Conservation (phyloP, 2,888 invertebrate genomes). For the Reticulitermes lucifugus region DNA sequence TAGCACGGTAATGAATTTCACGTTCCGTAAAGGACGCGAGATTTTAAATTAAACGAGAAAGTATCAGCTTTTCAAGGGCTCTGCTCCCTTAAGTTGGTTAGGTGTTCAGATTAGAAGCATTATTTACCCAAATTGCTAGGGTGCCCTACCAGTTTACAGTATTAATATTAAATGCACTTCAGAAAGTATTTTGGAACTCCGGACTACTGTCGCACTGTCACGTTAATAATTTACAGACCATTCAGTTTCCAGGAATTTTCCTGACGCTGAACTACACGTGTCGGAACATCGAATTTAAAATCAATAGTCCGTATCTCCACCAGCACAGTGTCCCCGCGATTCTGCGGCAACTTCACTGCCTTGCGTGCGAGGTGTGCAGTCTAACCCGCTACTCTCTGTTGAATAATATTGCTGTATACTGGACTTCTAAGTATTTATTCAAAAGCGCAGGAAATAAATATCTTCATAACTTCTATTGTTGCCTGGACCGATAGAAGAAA, state of each 20-base stretch:
- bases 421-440: too few species aligned
- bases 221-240: background rate
- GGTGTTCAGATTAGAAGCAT: too few species aligned
- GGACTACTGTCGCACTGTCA: background rate
- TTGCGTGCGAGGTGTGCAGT: background rate
- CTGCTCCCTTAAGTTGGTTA: too few species aligned
- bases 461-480: too few species aligned
- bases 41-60: too few species aligned
- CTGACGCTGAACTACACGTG: background rate
- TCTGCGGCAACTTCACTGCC: slow-evolving; percentile 7
- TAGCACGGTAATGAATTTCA: too few species aligned
- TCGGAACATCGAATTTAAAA: background rate
- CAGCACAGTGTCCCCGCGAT: background rate
- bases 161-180: background rate
- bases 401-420: background rate
- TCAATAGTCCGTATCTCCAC: background rate
- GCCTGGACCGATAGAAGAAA: too few species aligned
- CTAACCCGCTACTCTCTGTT: background rate
- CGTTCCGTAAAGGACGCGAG: too few species aligned
- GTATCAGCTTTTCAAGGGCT: too few species aligned
- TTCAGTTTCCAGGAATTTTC: slow-evolving; percentile 5
- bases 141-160: background rate
- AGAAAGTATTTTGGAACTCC: background rate
- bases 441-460: too few species aligned
- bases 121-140: too few species aligned